phyloP scores from a whole-genome alignment of 2,113 vertebrate species.

The Heliornis fulica region DNA sequence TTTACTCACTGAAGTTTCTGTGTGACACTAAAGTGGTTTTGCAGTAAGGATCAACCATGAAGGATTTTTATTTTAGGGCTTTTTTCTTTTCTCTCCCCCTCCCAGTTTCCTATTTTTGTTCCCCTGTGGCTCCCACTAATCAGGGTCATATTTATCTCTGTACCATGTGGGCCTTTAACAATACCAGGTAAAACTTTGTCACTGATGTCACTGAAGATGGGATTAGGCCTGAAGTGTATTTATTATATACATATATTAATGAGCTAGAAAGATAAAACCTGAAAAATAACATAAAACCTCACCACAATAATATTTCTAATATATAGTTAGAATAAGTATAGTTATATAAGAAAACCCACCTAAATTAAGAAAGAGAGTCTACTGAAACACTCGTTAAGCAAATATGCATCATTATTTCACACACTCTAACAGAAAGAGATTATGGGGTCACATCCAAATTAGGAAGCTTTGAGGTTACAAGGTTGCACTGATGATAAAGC shows the following conservation, averaged over 20 bases:
- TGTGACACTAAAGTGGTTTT: fast-evolving
- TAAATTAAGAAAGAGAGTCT: not conserved
- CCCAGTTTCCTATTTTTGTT: not conserved
- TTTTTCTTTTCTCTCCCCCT: not conserved
- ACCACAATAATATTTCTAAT: not conserved
- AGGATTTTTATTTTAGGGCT: not conserved
- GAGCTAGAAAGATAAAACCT: not conserved
- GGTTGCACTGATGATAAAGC: not conserved
- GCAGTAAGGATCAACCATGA: not conserved
- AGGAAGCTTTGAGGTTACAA: slow-evolving; percentile 11
- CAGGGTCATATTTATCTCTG: not conserved
- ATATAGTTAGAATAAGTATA: not conserved
- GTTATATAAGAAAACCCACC: not conserved
- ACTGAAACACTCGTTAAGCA: not conserved
- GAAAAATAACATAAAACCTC: not conserved
- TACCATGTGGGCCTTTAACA: fast-evolving
- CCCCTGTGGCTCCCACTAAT: not conserved
- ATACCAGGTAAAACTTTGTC: not conserved
- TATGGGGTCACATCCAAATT: slow-evolving; percentile 11
- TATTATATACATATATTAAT: not conserved
- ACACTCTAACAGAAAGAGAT: not conserved
- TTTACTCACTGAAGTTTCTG: too few relatives aligned
- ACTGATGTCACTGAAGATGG: not conserved
- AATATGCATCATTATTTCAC: slow-evolving; percentile 8
- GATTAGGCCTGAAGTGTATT: not conserved